phyloP scores from a whole-genome alignment of 2,888 invertebrate genomes.

The Beris chalybata region DNA sequence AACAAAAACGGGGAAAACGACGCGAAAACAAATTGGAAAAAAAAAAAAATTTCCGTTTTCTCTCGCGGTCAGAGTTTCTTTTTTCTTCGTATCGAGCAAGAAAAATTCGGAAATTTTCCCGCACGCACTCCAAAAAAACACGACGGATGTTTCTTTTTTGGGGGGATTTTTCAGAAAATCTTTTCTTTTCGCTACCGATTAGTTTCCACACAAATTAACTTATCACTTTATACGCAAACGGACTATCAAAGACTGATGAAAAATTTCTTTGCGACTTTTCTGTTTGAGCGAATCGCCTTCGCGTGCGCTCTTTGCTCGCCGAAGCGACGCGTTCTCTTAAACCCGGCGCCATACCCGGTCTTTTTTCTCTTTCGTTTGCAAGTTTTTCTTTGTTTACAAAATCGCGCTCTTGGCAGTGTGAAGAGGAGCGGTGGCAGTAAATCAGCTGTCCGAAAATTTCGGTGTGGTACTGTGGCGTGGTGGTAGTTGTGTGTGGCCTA shows the following conservation, averaged over 20 bases:
- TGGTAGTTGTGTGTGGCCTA: constrained; percentile 17
- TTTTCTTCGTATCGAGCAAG: too few relatives aligned
- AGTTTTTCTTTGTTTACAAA: constrained; percentile 15
- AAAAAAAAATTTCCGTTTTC: too few relatives aligned
- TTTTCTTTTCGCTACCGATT: constrained; percentile 23
- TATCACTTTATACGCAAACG: constrained; percentile 48
- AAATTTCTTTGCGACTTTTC: constrained; percentile 25
- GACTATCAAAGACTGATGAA: constrained; percentile 53
- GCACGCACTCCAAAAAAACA: too few relatives aligned
- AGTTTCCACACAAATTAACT: constrained; percentile 3
- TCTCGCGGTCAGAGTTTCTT: too few relatives aligned
- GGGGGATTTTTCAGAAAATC: constrained; percentile 5
- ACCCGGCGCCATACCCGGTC: neutral
- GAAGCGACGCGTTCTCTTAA: constrained; percentile 9
- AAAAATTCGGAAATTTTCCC: too few relatives aligned
- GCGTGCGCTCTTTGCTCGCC: neutral
- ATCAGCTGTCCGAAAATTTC: constrained; percentile 6
- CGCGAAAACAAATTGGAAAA: neutral
- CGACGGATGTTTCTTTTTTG: too few relatives aligned
- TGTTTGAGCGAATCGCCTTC: constrained; percentile 11
- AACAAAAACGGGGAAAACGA: constrained; percentile 5
- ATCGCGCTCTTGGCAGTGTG: neutral
- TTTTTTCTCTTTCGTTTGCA: too few relatives aligned
- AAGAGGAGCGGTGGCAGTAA: neutral
- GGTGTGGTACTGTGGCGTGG: neutral